Evolutionary conservation across 2,797 vertebrate species (phyloP), one percentile per base, ranked within the genome.

Genomic region (Loris lydekkerianus): DNA sequence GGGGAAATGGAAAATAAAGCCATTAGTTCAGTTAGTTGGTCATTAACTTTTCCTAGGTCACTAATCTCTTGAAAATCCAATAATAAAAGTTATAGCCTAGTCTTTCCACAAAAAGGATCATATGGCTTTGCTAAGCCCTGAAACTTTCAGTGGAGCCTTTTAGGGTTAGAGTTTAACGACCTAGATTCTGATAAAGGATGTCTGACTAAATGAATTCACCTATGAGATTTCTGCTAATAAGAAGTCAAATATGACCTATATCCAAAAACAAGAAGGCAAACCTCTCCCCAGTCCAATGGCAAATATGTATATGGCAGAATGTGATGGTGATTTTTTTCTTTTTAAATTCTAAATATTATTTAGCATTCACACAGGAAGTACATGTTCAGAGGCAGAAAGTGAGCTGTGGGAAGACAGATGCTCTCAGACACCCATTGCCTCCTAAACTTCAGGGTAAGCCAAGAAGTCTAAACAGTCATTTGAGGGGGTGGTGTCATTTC

Each of bases 21-120:
- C 69, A 53, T 72, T 31, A 77, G 37, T 72, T 65, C 31, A 75
- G 17, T 76, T 25, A 75, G 17, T 76, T 25, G 25, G 61, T 31
- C 73, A 85, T 76, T 93, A 93, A 91, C 49, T 46, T 93, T 86
- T 94, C 83, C 43, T 69, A 31, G 60, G 58, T 93, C 92, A 94
- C 73, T 67, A 94, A 93, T 9, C 43, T 86, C 85, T 83, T 90
- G 70, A 86, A 97, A 95, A 70, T 90, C 73, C 70, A 86, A 77
- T 56, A 25, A 43, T 56, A 25, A 43, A 82, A 86, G 37, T 63
- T 70, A 78, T 25, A 61, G 53, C 29, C n/a, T 3, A 72, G 13
- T 77, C 73, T 94, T 95, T 83, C 86, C 34, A 94, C 34, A 87
- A 91, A 88, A 92, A 34, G n/a, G 27, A n/a, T 34, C 25, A 53